These are phyloP conservation scores for Ophonus ardosiacus DNA, from an alignment of 2,888 invertebrate genomes.

Conservation along the genomic window DNA sequence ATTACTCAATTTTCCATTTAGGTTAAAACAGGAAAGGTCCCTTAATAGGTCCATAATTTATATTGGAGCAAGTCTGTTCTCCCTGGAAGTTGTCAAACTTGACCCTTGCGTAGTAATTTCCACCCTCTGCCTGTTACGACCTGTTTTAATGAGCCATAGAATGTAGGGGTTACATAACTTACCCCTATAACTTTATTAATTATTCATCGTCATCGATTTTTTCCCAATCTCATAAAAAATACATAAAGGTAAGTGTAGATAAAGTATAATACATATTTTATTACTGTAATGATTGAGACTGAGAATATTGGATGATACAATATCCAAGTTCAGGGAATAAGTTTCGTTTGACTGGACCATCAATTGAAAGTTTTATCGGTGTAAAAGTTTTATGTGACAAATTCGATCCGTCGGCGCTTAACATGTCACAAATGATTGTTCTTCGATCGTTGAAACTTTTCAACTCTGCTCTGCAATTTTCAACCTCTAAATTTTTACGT, in stretches of 20 bases:
- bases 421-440: slow-evolving; percentile 42
- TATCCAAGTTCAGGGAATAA: slow-evolving; percentile 12
- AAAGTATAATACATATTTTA: not conserved
- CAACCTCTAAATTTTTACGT: not conserved
- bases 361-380: slow-evolving; percentile 22
- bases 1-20: not conserved
- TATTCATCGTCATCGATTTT: not conserved
- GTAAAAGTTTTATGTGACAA: slow-evolving; percentile 35
- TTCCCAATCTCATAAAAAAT: slow-evolving; percentile 11
- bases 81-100: slow-evolving; percentile 29
- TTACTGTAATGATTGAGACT: slow-evolving; percentile 2
- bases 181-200: slow-evolving; percentile 8
- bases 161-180: slow-evolving; percentile 15
- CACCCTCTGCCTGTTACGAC: not conserved
- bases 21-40: not conserved
- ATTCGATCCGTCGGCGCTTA: slow-evolving; percentile 24
- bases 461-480: not conserved
- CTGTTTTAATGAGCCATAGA: slow-evolving; percentile 12
- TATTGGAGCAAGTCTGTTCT: not conserved
- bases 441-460: slow-evolving; percentile 14
- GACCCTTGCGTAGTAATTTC: not conserved
- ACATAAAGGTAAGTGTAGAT: slow-evolving; percentile 15
- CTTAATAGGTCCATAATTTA: slow-evolving; percentile 15
- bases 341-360: slow-evolving; percentile 9
- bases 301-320: slow-evolving; percentile 9